A percentile compares a stretch with the other conserved stretches of the same genome.
Evolutionary conservation across 2,797 vertebrate genomes (phyloP).

Genomic region (Urosaurus nigricauda): DNA sequence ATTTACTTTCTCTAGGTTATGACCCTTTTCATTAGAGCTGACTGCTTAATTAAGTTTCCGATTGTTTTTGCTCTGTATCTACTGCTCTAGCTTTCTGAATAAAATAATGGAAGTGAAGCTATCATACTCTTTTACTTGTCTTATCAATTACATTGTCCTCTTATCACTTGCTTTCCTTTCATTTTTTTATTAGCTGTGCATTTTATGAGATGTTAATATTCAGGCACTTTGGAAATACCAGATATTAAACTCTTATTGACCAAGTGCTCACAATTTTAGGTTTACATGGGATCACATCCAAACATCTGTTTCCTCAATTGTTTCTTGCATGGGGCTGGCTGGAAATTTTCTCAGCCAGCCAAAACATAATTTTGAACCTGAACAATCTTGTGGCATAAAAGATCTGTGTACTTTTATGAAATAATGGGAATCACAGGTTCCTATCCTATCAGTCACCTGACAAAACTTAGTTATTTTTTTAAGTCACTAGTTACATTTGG

Average conservation of each 20-base stretch:
- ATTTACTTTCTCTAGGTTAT: constrained; percentile 23
- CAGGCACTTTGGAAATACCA: constrained; percentile 20
- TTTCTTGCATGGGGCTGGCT: neutral
- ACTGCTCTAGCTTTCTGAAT: neutral
- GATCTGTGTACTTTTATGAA: neutral
- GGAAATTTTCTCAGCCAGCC: neutral
- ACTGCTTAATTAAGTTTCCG: constrained; percentile 32
- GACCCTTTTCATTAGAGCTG: constrained; percentile 32
- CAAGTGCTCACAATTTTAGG: neutral
- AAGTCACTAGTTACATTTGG: neutral
- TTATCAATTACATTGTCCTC: neutral
- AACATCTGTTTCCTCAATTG: neutral
- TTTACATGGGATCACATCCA: neutral
- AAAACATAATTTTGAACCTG: neutral
- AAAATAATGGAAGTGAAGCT: constrained; percentile 10
- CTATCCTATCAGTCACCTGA: neutral
- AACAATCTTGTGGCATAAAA: neutral
- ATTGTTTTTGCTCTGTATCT: constrained; percentile 10
- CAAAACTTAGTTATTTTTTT: neutral
- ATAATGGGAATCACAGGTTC: neutral
- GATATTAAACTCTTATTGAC: constrained; percentile 30
- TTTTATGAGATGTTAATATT: constrained; percentile 38
- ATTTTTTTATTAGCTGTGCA: constrained; percentile 14
- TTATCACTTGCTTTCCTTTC: neutral
- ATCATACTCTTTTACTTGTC: constrained; percentile 12